Conservation (phyloP, 2,888 invertebrate species). For the Drosophila quinaria region DNA sequence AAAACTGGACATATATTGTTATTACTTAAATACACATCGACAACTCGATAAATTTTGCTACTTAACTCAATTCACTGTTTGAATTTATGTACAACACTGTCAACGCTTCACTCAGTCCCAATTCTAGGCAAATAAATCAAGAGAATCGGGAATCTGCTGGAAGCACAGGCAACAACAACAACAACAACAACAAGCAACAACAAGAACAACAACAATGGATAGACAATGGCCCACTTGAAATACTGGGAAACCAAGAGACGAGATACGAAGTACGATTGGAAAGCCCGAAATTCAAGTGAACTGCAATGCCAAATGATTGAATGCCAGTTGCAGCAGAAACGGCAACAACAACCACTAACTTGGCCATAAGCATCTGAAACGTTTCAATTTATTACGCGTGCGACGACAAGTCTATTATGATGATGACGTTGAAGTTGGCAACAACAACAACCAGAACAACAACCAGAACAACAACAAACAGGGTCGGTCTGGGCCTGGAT, state of each 20-base stretch:
- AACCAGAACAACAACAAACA: slow-evolving; percentile 1
- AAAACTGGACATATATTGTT: no score
- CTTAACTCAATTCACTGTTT: no score
- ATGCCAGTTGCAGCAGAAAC: slow-evolving; percentile 12
- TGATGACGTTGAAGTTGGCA: slow-evolving; percentile 16
- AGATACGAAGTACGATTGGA: slow-evolving; percentile 15
- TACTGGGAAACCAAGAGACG: slow-evolving; percentile 41
- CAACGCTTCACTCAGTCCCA: slow-evolving; percentile 38
- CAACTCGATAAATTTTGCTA: no score
- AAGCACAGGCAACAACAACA: neutral
- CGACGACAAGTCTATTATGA: slow-evolving; percentile 79
- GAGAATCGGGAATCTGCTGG: slow-evolving; percentile 7
- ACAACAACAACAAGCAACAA: neutral
- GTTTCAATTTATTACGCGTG: slow-evolving; percentile 81
- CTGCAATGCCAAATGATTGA: slow-evolving; percentile 54
- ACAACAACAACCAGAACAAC: neutral
- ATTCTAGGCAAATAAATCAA: slow-evolving; percentile 61
- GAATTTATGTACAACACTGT: slow-evolving; percentile 20
- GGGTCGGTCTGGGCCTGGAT: slow-evolving; percentile 14
- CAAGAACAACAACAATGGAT: slow-evolving; percentile 5
- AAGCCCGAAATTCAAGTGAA: slow-evolving; percentile 49
- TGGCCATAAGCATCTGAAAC: slow-evolving; percentile 59
- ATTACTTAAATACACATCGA: no score
- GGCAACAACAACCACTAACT: slow-evolving; percentile 22
- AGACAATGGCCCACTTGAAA: slow-evolving; percentile 60